Evolutionary conservation across 2,888 invertebrate species (phyloP).

Genomic region (Caenorhabditis auriculariae): DNA sequence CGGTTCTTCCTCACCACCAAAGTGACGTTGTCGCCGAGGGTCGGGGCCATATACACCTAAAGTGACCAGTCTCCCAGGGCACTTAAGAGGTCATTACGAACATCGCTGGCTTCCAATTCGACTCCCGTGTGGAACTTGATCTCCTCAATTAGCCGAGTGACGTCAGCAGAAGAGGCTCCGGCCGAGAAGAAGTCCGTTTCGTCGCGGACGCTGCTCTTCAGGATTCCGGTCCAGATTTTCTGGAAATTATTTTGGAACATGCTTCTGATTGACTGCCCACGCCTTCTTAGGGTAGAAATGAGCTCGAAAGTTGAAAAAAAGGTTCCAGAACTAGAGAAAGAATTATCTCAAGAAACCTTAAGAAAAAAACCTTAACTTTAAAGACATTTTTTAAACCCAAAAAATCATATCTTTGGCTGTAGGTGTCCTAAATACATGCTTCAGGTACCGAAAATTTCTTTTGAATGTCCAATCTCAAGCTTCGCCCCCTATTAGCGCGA

Average conservation of each 20-base stretch:
- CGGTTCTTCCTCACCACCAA: constrained; percentile 74
- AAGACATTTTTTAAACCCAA: too few species aligned
- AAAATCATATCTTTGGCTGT: too few species aligned
- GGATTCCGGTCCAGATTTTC: constrained; percentile 81
- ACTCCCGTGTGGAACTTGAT: constrained; percentile 69
- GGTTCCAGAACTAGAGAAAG: too few species aligned
- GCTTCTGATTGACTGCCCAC: neutral
- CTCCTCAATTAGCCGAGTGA: constrained; percentile 88
- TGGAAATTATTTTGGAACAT: constrained; percentile 54
- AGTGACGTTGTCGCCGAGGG: constrained; percentile 78
- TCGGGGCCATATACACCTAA: constrained; percentile 86
- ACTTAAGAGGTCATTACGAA: constrained; percentile 4
- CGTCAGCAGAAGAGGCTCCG: constrained; percentile 98
- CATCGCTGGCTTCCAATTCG: constrained; percentile 78
- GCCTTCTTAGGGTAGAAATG: neutral
- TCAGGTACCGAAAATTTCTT: too few species aligned
- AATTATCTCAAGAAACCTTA: too few species aligned
- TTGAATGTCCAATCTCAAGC: too few species aligned
- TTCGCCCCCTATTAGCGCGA: too few species aligned
- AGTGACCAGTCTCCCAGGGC: constrained; percentile 4
- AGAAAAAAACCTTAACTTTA: too few species aligned
- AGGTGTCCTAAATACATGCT: too few species aligned
- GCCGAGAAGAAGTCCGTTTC: constrained; percentile 87
- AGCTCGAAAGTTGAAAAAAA: too few species aligned
- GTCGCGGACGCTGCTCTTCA: constrained; percentile 73